These are phyloP conservation scores for Choristoneura rosaceana DNA, from an alignment of 2,888 invertebrate species.

Conservation along the genomic window DNA sequence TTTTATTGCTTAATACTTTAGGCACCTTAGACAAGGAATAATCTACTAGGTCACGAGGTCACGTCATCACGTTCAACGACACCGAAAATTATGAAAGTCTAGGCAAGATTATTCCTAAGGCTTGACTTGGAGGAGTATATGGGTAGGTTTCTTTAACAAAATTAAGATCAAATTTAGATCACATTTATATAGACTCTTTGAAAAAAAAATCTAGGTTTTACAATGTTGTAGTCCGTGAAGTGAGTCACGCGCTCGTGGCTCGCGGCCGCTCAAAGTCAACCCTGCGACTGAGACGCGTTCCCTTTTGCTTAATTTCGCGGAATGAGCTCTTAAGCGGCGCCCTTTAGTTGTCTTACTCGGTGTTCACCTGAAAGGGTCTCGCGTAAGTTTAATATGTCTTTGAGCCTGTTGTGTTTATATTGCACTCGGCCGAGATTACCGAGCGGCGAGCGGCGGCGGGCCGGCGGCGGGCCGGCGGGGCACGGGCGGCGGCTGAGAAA, in stretches of 20 bases:
- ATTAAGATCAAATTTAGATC: too few relatives aligned
- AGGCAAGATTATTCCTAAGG: too few relatives aligned
- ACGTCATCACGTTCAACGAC: too few relatives aligned
- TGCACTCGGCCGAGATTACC: conserved; percentile 36
- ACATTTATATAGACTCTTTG: too few relatives aligned
- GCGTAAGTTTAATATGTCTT: conserved; percentile 47
- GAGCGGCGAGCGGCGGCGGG: not conserved
- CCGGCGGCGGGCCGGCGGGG: not conserved
- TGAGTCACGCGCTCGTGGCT: conserved; percentile 44
- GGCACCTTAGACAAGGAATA: too few relatives aligned
- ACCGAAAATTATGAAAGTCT: too few relatives aligned
- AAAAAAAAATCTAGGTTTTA: too few relatives aligned
- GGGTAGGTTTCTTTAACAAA: too few relatives aligned
- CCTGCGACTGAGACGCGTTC: conserved; percentile 71
- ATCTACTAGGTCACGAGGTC: too few relatives aligned
- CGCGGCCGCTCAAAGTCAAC: conserved; percentile 56
- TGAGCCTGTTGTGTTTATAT: conserved; percentile 44
- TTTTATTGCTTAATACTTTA: too few relatives aligned
- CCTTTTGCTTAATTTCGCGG: conserved; percentile 79
- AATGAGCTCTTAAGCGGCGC: conserved; percentile 77
- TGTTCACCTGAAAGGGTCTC: conserved; percentile 51
- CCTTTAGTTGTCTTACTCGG: conserved; percentile 65
- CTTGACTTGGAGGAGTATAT: too few relatives aligned
- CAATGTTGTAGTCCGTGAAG: not conserved
- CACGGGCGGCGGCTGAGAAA: not conserved